Conservation (phyloP, 1,140 invertebrate genomes). For the Drosophila eugracilis region DNA sequence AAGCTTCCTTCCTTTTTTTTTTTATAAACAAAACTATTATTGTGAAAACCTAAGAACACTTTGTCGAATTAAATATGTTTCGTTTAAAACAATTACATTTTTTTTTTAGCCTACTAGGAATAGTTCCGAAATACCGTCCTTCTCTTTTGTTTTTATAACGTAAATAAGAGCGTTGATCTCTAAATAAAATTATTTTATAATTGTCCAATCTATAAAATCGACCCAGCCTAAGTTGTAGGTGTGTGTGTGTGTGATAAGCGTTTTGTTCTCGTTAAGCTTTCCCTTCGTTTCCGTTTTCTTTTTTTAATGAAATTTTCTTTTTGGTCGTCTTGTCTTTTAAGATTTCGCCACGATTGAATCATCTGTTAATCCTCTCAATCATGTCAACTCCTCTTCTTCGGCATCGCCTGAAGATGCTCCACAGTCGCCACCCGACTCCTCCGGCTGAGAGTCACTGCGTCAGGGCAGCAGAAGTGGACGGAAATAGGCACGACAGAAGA, state of each 20-base stretch:
- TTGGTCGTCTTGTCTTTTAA: constrained; percentile 55
- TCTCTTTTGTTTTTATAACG: background rate
- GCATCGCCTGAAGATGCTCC: background rate
- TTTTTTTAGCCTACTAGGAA: constrained; percentile 9
- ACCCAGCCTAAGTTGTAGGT: constrained; percentile 10
- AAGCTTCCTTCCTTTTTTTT: background rate
- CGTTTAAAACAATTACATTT: constrained; percentile 7
- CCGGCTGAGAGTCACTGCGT: constrained; percentile 40
- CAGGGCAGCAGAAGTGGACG: constrained; percentile 87
- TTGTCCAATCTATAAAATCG: constrained; percentile 11
- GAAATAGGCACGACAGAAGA: constrained; percentile 95
- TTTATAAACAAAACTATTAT: background rate
- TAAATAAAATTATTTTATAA: constrained; percentile 3
- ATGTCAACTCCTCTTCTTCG: constrained; percentile 1
- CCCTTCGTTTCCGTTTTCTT: constrained; percentile 7
- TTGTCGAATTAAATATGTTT: background rate
- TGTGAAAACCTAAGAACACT: background rate
- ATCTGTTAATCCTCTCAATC: background rate
- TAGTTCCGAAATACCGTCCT: constrained; percentile 11
- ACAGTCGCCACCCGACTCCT: constrained; percentile 4
- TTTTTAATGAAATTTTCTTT: constrained; percentile 1
- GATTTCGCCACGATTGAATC: constrained; percentile 4
- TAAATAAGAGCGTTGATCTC: constrained; percentile 4
- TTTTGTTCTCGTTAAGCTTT: constrained; percentile 42
- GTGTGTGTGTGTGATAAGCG: constrained; percentile 64